phyloP scores from a whole-genome alignment of 2,888 invertebrate species.

The Chymomyza procnemis region DNA sequence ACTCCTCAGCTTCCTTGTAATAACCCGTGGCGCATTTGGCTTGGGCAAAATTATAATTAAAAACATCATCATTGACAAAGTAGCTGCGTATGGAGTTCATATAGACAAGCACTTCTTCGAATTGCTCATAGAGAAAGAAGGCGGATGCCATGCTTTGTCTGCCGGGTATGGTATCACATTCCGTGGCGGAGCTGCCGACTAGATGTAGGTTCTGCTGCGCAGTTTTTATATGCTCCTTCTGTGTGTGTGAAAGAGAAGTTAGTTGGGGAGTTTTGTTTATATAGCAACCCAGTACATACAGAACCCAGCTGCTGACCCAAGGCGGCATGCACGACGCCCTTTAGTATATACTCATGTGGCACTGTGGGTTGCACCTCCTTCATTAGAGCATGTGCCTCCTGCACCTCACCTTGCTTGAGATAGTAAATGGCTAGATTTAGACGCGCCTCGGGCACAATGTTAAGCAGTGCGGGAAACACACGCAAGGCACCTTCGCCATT shows the following conservation, averaged over 20 bases:
- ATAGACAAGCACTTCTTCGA: slow-evolving; percentile 97
- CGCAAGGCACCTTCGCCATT: slow-evolving; percentile 96
- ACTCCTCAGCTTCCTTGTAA: slow-evolving; percentile 96
- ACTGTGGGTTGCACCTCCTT: slow-evolving; percentile 95
- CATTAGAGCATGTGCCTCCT: slow-evolving; percentile 92
- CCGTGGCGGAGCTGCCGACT: slow-evolving; percentile 96
- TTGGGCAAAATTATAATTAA: slow-evolving; percentile 93
- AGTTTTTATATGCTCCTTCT: slow-evolving; percentile 95
- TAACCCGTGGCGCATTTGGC: slow-evolving; percentile 95
- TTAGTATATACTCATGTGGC: slow-evolving; percentile 96
- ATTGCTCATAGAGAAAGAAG: slow-evolving; percentile 95
- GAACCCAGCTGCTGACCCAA: slow-evolving; percentile 95
- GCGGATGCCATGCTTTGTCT: slow-evolving; percentile 99
- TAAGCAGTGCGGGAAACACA: slow-evolving; percentile 91
- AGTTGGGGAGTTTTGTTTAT: too few species aligned
- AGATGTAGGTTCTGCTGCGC: slow-evolving; percentile 98
- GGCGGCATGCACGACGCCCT: slow-evolving; percentile 96
- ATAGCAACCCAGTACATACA: slow-evolving; percentile 80
- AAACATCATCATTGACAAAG: slow-evolving; percentile 91
- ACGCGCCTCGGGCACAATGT: slow-evolving; percentile 97
- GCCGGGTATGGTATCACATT: slow-evolving; percentile 98
- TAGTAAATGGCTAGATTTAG: slow-evolving; percentile 97
- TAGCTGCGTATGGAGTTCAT: slow-evolving; percentile 98
- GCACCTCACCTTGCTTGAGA: slow-evolving; percentile 91
- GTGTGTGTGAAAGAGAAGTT: slow-evolving; percentile 8